These are phyloP conservation scores for Adoxophyes honmai DNA, from an alignment of 1,140 invertebrate genomes.

Conservation along the genomic window DNA sequence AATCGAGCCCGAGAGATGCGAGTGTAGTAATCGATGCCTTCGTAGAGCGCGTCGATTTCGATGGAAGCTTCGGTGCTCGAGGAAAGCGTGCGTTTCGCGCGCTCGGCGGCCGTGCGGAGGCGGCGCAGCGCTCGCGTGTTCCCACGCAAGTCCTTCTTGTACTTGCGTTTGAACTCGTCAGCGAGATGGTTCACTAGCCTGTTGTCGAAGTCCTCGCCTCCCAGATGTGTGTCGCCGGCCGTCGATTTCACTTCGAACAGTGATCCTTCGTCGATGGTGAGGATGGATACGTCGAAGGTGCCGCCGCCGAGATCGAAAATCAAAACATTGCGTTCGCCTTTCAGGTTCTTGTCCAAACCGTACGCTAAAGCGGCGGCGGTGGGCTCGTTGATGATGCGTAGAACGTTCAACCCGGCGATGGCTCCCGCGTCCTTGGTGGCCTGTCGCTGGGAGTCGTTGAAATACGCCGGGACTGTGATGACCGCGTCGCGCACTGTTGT, in stretches of 20 bases:
- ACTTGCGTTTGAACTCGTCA: constrained; percentile 57
- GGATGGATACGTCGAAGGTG: constrained; percentile 81
- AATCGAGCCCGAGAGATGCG: constrained; percentile 81
- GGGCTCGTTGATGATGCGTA: constrained; percentile 79
- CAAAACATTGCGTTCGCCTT: constrained; percentile 79
- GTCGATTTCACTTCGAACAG: constrained; percentile 81
- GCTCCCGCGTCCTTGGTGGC: constrained; percentile 80
- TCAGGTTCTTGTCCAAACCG: constrained; percentile 84
- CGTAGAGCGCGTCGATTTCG: constrained; percentile 39
- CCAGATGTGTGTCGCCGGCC: constrained; percentile 74
- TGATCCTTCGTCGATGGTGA: constrained; percentile 82
- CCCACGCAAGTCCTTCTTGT: constrained; percentile 49
- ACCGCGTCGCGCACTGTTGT: constrained; percentile 80
- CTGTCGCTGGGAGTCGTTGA: constrained; percentile 78
- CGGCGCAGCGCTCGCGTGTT: constrained; percentile 70
- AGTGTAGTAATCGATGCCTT: constrained; percentile 55
- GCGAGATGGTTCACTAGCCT: constrained; percentile 81
- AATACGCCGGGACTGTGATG: constrained; percentile 79
- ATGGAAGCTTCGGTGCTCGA: constrained; percentile 41
- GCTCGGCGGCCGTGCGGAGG: constrained; percentile 77
- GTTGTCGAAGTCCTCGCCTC: constrained; percentile 86
- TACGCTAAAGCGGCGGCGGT: constrained; percentile 84
- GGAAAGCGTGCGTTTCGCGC: constrained; percentile 58
- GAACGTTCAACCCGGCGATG: constrained; percentile 76
- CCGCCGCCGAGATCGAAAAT: constrained; percentile 70